A percentile compares a stretch with the other conserved stretches of the same genome.
Conservation (phyloP, 92 coral and sea anemone genomes). For the Umimayanthus kanabou region DNA sequence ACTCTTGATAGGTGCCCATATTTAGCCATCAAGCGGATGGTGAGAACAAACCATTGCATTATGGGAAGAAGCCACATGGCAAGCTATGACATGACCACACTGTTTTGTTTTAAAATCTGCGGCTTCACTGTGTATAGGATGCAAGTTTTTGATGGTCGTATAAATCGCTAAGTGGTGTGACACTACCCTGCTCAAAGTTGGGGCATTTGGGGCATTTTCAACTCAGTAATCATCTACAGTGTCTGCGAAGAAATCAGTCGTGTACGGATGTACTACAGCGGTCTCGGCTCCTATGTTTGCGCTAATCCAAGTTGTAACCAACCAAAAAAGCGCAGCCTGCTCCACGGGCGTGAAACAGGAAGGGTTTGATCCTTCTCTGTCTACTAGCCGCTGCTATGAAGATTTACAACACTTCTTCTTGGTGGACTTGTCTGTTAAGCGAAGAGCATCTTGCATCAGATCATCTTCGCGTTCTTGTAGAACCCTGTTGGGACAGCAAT, state of each 20-base stretch:
- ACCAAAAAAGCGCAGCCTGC: neutral
- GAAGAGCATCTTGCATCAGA: slow-evolving; percentile 82
- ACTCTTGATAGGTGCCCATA: neutral
- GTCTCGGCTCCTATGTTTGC: neutral
- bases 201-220: neutral
- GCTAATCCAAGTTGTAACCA: no score
- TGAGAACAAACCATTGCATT: no score
- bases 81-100: no score
- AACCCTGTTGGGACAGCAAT: slow-evolving; percentile 57
- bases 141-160: neutral
- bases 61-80: no score
- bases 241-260: neutral
- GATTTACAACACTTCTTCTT: slow-evolving; percentile 87
- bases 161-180: neutral
- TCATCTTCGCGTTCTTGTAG: slow-evolving; percentile 93
- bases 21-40: no score
- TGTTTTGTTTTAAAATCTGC: neutral
- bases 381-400: slow-evolving; percentile 4
- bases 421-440: slow-evolving; percentile 56
- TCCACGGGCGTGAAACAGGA: neutral
- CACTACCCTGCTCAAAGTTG: neutral
- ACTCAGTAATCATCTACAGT: neutral
- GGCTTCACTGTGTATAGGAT: neutral
- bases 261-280: neutral
- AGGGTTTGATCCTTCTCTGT: neutral